These are phyloP conservation scores for Plutella xylostella DNA, from an alignment of 2,888 invertebrate genomes.

Conservation along the genomic window DNA sequence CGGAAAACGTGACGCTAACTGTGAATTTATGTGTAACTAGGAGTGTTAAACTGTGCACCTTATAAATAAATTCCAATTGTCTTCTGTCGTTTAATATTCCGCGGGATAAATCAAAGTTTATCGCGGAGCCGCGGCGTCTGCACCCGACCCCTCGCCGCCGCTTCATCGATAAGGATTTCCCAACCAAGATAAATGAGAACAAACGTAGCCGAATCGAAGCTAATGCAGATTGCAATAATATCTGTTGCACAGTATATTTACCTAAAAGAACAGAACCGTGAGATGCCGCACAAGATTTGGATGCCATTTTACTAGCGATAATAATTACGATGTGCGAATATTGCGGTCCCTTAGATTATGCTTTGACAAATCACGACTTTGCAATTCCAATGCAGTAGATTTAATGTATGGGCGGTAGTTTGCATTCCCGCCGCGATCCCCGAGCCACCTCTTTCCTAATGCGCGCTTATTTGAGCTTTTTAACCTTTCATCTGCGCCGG, in stretches of 20 bases:
- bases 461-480: conserved; percentile 70
- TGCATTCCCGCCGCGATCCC: conserved; percentile 69
- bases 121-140: conserved; percentile 42
- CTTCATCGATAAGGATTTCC: conserved; percentile 43
- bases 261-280: conserved; percentile 26
- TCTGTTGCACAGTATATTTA: neutral
- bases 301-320: conserved; percentile 63
- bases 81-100: conserved; percentile 62
- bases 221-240: conserved; percentile 1
- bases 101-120: conserved; percentile 64
- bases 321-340: conserved; percentile 71
- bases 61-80: conserved; percentile 67
- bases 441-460: conserved; percentile 70
- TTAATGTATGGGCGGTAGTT: conserved; percentile 70
- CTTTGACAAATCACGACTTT: conserved; percentile 71
- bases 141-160: no score
- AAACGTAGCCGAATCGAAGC: neutral
- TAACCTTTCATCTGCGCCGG: conserved; percentile 65
- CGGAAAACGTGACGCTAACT: conserved; percentile 49
- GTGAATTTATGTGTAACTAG: conserved; percentile 56
- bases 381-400: conserved; percentile 69
- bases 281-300: conserved; percentile 49
- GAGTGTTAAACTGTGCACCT: conserved; percentile 45
- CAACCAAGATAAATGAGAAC: conserved; percentile 1
- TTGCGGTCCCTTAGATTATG: conserved; percentile 67